Percentiles rank a stretch among this genome's conserved stretches.
Conservation (phyloP, 2,888 invertebrate species). For the Leptinotarsa juncta region DNA sequence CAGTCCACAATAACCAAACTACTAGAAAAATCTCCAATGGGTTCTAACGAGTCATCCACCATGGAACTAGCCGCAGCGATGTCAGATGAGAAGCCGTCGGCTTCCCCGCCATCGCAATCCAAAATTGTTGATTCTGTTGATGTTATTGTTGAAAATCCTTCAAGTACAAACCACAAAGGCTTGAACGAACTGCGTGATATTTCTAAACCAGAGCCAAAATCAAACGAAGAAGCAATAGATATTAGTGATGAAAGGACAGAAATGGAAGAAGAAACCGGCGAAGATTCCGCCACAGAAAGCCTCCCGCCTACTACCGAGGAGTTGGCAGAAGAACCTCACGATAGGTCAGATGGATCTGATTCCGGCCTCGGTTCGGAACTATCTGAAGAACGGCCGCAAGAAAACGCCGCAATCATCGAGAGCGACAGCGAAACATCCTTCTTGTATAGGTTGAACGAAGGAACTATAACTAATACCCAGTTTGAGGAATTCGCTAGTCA, state of each 20-base stretch:
- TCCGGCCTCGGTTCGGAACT: constrained; percentile 85
- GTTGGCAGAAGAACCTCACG: constrained; percentile 73
- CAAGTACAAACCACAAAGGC: constrained; percentile 44
- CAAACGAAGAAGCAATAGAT: constrained; percentile 54
- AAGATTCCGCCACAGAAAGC: constrained; percentile 74
- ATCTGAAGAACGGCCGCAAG: constrained; percentile 69
- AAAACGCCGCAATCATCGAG: constrained; percentile 55
- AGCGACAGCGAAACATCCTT: constrained; percentile 70
- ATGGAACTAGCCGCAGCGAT: constrained; percentile 27
- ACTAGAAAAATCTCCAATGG: constrained; percentile 43
- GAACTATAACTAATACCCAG: constrained; percentile 35
- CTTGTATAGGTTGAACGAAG: constrained; percentile 63
- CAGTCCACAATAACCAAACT: constrained; percentile 29
- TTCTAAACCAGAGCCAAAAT: constrained; percentile 56
- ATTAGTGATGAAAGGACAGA: constrained; percentile 35
- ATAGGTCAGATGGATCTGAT: constrained; percentile 83
- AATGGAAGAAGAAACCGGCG: constrained; percentile 63
- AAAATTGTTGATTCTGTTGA: constrained; percentile 16
- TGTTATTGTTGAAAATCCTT: constrained; percentile 45
- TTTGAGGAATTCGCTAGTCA: constrained; percentile 41
- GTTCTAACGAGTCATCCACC: constrained; percentile 50
- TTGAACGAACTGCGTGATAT: constrained; percentile 51
- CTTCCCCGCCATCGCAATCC: constrained; percentile 9
- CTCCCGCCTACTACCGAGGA: constrained; percentile 68
- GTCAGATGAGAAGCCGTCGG: constrained; percentile 9